Evolutionary conservation across 2,113 vertebrate species (phyloP).

Genomic region (Gavia stellata): DNA sequence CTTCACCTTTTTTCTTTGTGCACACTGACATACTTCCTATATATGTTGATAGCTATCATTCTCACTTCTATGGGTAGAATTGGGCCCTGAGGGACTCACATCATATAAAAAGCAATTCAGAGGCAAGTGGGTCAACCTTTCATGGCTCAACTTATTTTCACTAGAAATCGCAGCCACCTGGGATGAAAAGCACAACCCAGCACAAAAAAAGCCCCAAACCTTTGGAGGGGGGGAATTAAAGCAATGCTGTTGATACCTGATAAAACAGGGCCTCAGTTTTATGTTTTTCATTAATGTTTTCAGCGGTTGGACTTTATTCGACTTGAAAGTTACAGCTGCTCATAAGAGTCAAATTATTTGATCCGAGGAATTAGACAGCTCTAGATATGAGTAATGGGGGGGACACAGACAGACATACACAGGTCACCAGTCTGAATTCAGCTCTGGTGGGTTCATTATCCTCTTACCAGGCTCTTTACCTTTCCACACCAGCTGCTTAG

Average conservation of each 20-base stretch:
- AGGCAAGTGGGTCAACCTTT: slow-evolving; percentile 25
- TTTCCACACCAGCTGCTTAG: not conserved
- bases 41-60: not conserved
- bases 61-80: slow-evolving; percentile 2
- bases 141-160: slow-evolving; percentile 34
- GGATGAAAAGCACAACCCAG: slow-evolving; percentile 6
- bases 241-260: not conserved
- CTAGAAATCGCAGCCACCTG: slow-evolving; percentile 26
- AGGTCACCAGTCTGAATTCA: not conserved
- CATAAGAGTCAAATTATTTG: not conserved
- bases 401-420: rapidly evolving
- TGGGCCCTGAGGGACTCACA: slow-evolving; percentile 24
- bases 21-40: not conserved
- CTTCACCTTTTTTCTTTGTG: slow-evolving; percentile 14
- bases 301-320: slow-evolving; percentile 2
- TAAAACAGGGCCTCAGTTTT: not conserved
- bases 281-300: slow-evolving; percentile 10
- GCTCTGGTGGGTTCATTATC: not conserved
- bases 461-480: not conserved
- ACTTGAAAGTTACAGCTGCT: slow-evolving; percentile 17
- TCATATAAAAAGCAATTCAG: slow-evolving; percentile 43
- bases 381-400: not conserved
- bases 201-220: not conserved
- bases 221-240: not conserved
- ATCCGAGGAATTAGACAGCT: slow-evolving; percentile 3